Evolutionary conservation across 1,140 invertebrate species (phyloP).

Genomic region (Drosophila santomea): DNA sequence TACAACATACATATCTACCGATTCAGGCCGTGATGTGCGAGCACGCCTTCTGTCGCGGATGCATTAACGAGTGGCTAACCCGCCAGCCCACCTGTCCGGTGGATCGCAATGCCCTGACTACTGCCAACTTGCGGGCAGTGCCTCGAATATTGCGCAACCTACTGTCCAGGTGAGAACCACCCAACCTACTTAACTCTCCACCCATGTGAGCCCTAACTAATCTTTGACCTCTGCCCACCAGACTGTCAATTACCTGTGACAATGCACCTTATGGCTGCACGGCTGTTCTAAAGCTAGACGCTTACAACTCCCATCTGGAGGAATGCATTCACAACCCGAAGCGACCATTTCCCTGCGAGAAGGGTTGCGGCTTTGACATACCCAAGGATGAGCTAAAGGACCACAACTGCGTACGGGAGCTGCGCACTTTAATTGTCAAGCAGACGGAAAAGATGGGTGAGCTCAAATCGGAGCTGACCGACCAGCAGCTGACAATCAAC

Average conservation of each 20-base stretch:
- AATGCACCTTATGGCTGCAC: constrained; percentile 95
- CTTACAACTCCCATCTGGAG: constrained; percentile 91
- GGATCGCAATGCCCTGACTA: constrained; percentile 94
- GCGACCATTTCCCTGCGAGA: constrained; percentile 95
- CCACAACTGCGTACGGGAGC: constrained; percentile 96
- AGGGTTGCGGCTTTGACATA: constrained; percentile 96
- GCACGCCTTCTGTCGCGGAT: constrained; percentile 96
- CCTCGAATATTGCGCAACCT: constrained; percentile 96
- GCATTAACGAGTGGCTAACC: constrained; percentile 97
- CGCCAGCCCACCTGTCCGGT: constrained; percentile 97
- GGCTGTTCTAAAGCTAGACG: constrained; percentile 93
- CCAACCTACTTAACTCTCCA: neutral
- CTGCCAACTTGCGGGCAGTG: constrained; percentile 94
- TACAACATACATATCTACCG: constrained; percentile 6
- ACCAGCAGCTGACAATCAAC: constrained; percentile 94
- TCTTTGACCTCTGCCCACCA: constrained; percentile 64
- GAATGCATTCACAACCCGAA: constrained; percentile 98
- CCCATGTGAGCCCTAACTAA: no score
- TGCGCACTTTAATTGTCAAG: constrained; percentile 92
- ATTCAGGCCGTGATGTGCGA: constrained; percentile 96
- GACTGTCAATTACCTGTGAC: constrained; percentile 95
- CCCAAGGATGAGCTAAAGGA: constrained; percentile 97
- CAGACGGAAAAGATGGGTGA: constrained; percentile 94
- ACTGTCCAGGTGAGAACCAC: constrained; percentile 88
- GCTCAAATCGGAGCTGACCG: constrained; percentile 93